Conservation (phyloP, 2,113 vertebrate species). For the Rhinoderma darwinii region DNA sequence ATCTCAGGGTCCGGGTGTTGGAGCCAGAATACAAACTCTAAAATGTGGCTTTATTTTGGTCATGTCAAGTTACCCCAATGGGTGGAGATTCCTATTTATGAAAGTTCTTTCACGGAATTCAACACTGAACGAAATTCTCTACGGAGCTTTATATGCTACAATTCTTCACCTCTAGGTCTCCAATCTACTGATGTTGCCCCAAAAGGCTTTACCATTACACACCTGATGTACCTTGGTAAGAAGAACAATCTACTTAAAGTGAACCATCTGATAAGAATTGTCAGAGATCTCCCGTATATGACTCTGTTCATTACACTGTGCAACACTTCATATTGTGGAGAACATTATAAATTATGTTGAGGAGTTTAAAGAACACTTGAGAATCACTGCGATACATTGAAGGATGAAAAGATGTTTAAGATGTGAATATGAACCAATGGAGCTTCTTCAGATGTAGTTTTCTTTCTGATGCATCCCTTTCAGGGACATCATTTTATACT, state of each 20-base stretch:
- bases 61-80: too few relatives aligned
- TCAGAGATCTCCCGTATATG: background rate
- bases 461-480: background rate
- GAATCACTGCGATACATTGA: background rate
- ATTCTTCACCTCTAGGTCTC: background rate
- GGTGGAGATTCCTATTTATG: background rate
- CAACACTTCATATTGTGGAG: constrained; percentile 10
- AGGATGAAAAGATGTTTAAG: background rate
- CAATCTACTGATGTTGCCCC: background rate
- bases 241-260: constrained; percentile 7
- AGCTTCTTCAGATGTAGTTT: background rate
- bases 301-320: constrained; percentile 13
- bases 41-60: too few relatives aligned
- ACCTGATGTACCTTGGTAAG: background rate
- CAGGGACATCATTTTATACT: background rate
- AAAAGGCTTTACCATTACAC: too few relatives aligned
- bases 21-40: too few relatives aligned
- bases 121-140: too few relatives aligned
- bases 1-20: too few relatives aligned
- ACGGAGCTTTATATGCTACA: background rate
- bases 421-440: background rate
- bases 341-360: constrained; percentile 17
- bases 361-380: constrained; percentile 19
- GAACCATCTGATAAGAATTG: background rate
- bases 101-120: background rate